Conservation (phyloP, 2,113 vertebrate genomes). For the Sceloporus undulatus region DNA sequence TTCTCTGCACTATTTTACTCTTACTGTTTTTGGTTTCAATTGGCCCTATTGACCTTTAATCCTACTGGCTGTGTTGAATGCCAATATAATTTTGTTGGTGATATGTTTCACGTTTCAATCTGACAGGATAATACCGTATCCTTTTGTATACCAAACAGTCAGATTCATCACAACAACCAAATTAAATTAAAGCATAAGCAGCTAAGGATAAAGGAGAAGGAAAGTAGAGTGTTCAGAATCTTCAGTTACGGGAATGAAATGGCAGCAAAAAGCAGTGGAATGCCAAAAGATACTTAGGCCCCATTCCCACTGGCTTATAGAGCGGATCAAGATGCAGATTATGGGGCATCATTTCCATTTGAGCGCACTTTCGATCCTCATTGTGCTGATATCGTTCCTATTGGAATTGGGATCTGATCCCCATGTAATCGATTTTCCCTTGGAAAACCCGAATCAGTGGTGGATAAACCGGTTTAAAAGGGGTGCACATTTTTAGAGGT, state of each 20-base stretch:
- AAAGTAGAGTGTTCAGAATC: not conserved
- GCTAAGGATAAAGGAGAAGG: not conserved
- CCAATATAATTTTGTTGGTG: not conserved
- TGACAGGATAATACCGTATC: not conserved
- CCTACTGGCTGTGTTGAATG: too few relatives aligned
- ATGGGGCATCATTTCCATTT: too few relatives aligned
- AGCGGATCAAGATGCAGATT: too few relatives aligned
- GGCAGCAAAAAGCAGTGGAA: not conserved
- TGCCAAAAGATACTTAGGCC: not conserved
- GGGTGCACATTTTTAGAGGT: too few relatives aligned
- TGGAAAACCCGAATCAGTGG: too few relatives aligned
- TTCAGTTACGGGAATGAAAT: not conserved
- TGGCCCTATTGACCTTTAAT: not conserved
- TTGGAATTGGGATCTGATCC: too few relatives aligned
- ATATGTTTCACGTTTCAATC: not conserved
- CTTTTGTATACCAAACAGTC: not conserved
- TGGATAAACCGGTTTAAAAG: too few relatives aligned
- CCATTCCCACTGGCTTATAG: too few relatives aligned
- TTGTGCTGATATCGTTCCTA: too few relatives aligned
- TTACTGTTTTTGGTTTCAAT: too few relatives aligned
- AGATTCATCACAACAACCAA: not conserved
- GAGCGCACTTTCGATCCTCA: too few relatives aligned
- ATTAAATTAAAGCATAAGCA: not conserved
- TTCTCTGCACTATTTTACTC: not conserved
- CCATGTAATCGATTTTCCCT: too few relatives aligned